A percentile compares a stretch with the other conserved stretches of the same genome.
Evolutionary conservation across 2,113 vertebrate species (phyloP).

Genomic region (Halcyon malimbica): DNA sequence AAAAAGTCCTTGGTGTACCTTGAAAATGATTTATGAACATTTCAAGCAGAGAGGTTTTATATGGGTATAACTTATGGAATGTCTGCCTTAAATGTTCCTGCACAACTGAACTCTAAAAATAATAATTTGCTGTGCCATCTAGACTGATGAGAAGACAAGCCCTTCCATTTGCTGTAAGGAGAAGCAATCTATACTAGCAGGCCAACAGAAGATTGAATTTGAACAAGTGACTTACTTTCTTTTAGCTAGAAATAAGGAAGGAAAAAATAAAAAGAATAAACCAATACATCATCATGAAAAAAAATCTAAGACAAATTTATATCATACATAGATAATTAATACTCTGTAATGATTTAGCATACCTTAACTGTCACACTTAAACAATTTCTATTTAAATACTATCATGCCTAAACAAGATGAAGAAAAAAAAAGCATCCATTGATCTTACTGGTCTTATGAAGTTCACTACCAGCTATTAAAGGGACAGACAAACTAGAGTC

Average conservation of each 20-base stretch:
- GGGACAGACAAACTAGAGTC: background rate
- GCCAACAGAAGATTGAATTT: background rate
- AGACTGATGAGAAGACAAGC: background rate
- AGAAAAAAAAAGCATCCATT: background rate
- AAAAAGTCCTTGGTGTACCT: background rate
- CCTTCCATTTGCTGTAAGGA: background rate
- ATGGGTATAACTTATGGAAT: background rate
- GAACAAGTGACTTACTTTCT: background rate
- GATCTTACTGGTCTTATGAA: background rate
- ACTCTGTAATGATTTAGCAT: background rate
- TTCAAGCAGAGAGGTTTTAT: background rate
- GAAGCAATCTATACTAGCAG: background rate
- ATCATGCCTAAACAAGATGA: background rate
- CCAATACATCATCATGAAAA: background rate
- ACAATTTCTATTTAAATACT: background rate
- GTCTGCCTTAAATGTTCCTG: background rate
- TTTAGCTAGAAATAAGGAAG: background rate
- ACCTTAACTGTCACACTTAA: background rate
- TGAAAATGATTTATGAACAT: background rate
- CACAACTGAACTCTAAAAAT: background rate
- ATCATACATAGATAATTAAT: background rate
- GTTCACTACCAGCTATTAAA: background rate
- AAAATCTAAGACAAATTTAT: background rate
- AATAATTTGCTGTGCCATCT: background rate
- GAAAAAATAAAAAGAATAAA: background rate